Conservation (phyloP, 2,113 vertebrate genomes). For the Apaloderma vittatum region DNA sequence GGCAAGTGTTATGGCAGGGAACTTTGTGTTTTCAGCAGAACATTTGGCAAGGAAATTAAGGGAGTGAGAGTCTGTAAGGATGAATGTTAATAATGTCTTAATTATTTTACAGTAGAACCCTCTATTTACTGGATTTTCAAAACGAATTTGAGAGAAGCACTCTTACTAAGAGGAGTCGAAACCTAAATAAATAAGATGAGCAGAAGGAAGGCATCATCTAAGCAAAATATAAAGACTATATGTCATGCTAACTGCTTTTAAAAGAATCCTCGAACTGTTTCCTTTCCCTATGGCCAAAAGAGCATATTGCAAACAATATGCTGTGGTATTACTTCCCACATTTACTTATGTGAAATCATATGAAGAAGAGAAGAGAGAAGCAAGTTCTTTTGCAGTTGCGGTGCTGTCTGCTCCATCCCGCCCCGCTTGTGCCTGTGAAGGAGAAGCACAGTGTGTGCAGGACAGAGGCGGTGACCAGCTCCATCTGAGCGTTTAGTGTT, state of each 20-base stretch:
- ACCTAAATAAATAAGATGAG: constrained; percentile 51
- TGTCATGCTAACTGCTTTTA: constrained; percentile 59
- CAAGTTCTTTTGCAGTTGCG: not conserved
- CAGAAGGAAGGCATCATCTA: constrained; percentile 60
- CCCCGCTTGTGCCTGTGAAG: accelerated
- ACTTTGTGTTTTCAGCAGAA: not conserved
- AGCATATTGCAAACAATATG: constrained; percentile 69
- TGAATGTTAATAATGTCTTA: not conserved
- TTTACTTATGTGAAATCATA: constrained; percentile 53
- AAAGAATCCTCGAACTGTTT: constrained; percentile 51
- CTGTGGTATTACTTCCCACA: constrained; percentile 39
- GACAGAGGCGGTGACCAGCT: accelerated
- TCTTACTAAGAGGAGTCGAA: constrained; percentile 22
- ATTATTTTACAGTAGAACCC: constrained; percentile 29
- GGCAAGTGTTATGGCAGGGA: not conserved
- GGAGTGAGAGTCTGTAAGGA: not conserved
- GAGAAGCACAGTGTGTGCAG: not conserved
- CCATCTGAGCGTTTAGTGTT: not conserved
- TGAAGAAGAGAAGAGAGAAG: not conserved
- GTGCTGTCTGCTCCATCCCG: accelerated
- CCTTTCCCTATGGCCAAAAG: constrained; percentile 62
- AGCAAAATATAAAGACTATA: constrained; percentile 58
- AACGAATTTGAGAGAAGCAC: not conserved
- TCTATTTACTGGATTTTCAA: not conserved
- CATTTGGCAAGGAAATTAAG: not conserved